Evolutionary conservation across 2,113 vertebrate species (phyloP).

Genomic region (Barnardius zonarius): DNA sequence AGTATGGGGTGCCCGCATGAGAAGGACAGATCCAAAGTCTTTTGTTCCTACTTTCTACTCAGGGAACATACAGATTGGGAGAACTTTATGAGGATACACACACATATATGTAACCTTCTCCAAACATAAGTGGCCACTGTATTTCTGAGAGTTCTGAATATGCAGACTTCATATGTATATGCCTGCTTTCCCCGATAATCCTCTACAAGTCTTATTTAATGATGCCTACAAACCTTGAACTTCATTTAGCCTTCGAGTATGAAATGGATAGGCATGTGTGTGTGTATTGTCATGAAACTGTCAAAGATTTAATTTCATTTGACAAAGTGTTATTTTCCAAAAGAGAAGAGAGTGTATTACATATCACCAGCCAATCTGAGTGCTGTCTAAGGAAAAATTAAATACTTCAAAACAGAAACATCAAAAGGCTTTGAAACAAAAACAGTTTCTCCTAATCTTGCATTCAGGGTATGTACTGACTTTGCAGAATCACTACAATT

Average conservation of each 20-base stretch:
- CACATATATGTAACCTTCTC: neutral
- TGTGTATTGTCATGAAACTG: neutral
- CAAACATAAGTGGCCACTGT: neutral
- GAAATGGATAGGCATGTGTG: neutral
- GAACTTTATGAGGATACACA: neutral
- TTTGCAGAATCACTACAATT: slow-evolving; percentile 18
- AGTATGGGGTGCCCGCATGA: neutral
- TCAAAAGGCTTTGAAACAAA: slow-evolving; percentile 32
- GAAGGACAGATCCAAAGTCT: neutral
- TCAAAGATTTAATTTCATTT: neutral
- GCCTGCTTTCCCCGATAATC: neutral
- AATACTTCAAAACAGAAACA: slow-evolving; percentile 21
- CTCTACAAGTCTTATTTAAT: neutral
- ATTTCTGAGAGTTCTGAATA: neutral
- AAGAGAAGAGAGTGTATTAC: neutral
- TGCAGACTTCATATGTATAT: neutral
- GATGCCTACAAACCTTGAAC: neutral
- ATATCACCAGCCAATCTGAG: neutral
- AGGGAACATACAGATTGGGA: neutral
- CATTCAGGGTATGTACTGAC: neutral
- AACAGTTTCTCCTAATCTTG: neutral
- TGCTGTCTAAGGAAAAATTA: neutral
- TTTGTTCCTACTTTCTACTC: neutral
- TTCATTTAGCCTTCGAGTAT: neutral
- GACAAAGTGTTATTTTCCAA: neutral